Evolutionary conservation across 2,888 invertebrate species (phyloP), one percentile per base, ranked within the genome.

Genomic region (Heliconius ismenius): DNA sequence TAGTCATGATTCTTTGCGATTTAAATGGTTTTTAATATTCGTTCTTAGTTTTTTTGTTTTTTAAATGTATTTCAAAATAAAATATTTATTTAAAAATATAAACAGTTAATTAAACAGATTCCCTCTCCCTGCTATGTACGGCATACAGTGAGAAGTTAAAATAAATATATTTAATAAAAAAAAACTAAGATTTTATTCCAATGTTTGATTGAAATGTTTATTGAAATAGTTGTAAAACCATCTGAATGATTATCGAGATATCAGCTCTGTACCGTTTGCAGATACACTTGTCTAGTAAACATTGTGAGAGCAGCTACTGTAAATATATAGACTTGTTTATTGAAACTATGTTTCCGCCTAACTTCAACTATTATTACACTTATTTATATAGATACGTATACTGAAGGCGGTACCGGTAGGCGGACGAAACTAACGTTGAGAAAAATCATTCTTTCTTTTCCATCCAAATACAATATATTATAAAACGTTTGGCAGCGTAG

Each of bases 251-350:
- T 72, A 67, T 49, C 67, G 49, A 72, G 75, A 73, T 54, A 54
- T 69, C 32, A 74, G 62, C 49, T 64, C 24, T 49, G 68, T 75
- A 70, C 58, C 78, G 78, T 74, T 72, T 76, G 76, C 72, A 76
- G 54, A 74, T 70, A 76, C 75, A 65, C 72, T 67, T 58, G 49
- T 65, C 78, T 68, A 70, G 67, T 78, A 79, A 79, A 79, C 78
- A 78, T 72, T 76, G 49, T 43, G 78, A 72, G 74, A 67, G 78
- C 58, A 39, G 72, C 24, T 70, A 73, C 78, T 64, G 78, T 78
- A 78, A 78, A 78, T 79, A 79, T 74, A 62, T 76, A 36, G 65
- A 64, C 60, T 69, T 76, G 76, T 79, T 79, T 79, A 60, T 78
- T 76, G 76, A 70, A 76, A 74, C 73, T 75, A 77, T 75, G 78